phyloP scores from a whole-genome alignment of 2,797 vertebrate species.

The Pyrocephalus nanus region DNA sequence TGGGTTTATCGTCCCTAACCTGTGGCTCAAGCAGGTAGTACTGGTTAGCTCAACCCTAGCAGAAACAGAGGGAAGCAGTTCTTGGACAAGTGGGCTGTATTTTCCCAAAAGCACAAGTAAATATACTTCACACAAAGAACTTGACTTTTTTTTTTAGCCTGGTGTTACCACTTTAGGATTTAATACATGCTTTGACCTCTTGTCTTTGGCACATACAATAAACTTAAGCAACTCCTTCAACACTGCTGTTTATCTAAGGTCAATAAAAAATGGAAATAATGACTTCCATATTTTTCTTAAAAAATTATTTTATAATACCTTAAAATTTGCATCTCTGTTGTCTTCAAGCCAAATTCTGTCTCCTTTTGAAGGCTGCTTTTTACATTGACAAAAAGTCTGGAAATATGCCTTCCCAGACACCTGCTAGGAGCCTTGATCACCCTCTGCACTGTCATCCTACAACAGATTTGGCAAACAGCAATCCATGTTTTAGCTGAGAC shows the following conservation, averaged over 20 bases:
- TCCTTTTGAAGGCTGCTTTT: neutral
- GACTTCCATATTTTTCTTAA: neutral
- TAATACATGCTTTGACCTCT: neutral
- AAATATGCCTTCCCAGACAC: neutral
- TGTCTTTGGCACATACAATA: neutral
- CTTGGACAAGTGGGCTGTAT: neutral
- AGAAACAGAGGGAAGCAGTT: neutral
- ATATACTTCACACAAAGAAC: neutral
- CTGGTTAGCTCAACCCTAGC: neutral
- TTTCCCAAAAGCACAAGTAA: neutral
- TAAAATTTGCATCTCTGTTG: neutral
- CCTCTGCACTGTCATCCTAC: neutral
- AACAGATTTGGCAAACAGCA: neutral
- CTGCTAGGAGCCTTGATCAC: neutral
- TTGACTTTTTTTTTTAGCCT: neutral
- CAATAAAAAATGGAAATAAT: neutral
- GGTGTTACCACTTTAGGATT: neutral
- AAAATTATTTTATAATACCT: neutral
- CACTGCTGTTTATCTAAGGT: neutral
- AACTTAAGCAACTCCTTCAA: neutral
- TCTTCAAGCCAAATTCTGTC: neutral
- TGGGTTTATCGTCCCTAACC: neutral
- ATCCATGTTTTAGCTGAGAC: neutral
- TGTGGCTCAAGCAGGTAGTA: neutral
- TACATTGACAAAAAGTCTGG: neutral